Percentiles rank a stretch among this genome's conserved stretches.
Conservation (phyloP, 2,888 invertebrate species). For the Agriopis marginaria region DNA sequence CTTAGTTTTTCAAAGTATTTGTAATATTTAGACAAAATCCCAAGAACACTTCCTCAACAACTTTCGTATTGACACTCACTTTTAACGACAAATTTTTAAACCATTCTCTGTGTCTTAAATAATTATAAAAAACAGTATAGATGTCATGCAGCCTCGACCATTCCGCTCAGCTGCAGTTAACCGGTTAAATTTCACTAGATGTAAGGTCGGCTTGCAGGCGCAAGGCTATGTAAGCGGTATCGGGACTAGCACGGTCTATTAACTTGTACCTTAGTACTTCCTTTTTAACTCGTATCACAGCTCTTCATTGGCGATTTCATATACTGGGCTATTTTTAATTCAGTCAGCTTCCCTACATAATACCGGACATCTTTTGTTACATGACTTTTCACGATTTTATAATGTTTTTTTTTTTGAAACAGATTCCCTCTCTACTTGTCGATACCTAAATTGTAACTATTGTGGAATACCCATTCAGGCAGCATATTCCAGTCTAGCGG, state of each 20-base stretch:
- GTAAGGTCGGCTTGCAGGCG: slow-evolving; percentile 71
- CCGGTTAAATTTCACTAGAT: slow-evolving; percentile 82
- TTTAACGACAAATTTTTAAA: neutral
- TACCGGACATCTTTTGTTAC: too few relatives aligned
- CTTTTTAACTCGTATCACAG: neutral
- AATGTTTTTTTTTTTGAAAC: too few relatives aligned
- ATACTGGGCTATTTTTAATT: neutral
- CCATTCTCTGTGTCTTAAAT: slow-evolving; percentile 16
- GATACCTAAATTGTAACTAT: too few relatives aligned
- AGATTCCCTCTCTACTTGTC: too few relatives aligned
- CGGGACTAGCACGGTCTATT: slow-evolving; percentile 14
- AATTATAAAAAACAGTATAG: slow-evolving; percentile 24
- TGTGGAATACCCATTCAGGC: too few relatives aligned
- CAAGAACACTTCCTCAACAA: too few relatives aligned
- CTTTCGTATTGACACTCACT: too few relatives aligned
- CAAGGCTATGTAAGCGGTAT: slow-evolving; percentile 69
- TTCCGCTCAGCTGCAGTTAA: slow-evolving; percentile 53
- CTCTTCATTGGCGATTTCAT: slow-evolving; percentile 4
- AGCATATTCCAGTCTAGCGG: too few relatives aligned
- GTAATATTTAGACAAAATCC: too few relatives aligned
- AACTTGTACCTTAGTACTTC: slow-evolving; percentile 15
- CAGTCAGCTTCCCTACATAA: neutral
- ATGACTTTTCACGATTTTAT: too few relatives aligned
- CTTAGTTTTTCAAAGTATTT: too few relatives aligned
- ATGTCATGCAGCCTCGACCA: slow-evolving; percentile 56